Conservation (phyloP, 2,888 invertebrate species). For the Ryuthela nishihirai region DNA sequence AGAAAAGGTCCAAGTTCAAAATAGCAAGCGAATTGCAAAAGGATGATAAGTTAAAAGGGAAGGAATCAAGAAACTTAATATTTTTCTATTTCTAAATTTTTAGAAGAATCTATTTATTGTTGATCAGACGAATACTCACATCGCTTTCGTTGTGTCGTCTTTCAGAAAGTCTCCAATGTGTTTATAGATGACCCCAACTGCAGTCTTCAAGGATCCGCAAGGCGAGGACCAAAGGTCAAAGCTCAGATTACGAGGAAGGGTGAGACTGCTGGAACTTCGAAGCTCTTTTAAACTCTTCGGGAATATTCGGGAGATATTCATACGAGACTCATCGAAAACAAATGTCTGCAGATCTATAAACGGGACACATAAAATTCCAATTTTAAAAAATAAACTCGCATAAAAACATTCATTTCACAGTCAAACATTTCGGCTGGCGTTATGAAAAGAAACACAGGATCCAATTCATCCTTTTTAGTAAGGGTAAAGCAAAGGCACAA, state of each 20-base stretch:
- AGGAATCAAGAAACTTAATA: not conserved
- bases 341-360: conserved; percentile 33
- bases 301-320: not conserved
- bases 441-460: too few species aligned
- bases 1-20: too few species aligned
- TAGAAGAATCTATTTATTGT: not conserved
- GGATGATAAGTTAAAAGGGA: too few species aligned
- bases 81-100: not conserved
- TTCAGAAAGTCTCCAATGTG: conserved; percentile 27
- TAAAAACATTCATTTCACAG: too few species aligned
- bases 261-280: conserved; percentile 6
- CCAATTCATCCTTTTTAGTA: too few species aligned
- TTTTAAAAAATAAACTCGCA: too few species aligned
- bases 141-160: conserved; percentile 1
- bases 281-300: conserved; percentile 10
- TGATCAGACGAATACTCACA: not conserved
- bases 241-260: conserved; percentile 8
- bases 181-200: conserved; percentile 22
- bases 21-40: too few species aligned
- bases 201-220: conserved; percentile 14
- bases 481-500: too few species aligned
- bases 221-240: not conserved
- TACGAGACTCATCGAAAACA: conserved; percentile 4
- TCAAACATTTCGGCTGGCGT: too few species aligned
- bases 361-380: too few species aligned